Percentiles rank a stretch among this genome's conserved stretches.
Conservation (phyloP, 2,113 vertebrate species). For the Atherinomorus stipes region DNA sequence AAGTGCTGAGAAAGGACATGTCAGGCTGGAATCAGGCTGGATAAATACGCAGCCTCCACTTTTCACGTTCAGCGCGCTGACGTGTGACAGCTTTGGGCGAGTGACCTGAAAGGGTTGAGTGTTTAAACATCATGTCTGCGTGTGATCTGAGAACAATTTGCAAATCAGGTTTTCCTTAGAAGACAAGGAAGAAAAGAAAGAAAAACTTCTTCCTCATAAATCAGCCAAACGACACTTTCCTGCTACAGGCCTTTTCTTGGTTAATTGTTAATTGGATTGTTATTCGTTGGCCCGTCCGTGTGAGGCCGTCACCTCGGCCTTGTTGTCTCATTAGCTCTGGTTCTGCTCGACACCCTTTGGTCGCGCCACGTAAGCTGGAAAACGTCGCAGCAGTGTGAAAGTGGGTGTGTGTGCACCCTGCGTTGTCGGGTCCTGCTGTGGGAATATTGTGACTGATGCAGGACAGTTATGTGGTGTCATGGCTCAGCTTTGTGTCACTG, state of each 20-base stretch:
- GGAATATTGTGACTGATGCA: neutral
- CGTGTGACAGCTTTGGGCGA: constrained; percentile 44
- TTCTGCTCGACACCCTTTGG: constrained; percentile 69
- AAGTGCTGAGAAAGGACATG: constrained; percentile 20
- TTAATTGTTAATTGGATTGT: constrained; percentile 74
- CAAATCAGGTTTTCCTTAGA: constrained; percentile 40
- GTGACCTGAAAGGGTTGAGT: constrained; percentile 67
- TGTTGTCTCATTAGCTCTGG: constrained; percentile 50
- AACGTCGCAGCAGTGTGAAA: constrained; percentile 41
- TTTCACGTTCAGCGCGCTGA: constrained; percentile 60
- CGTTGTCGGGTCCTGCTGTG: constrained; percentile 14
- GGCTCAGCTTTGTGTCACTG: constrained; percentile 17
- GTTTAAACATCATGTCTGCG: constrained; percentile 64
- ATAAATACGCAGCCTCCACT: constrained; percentile 67
- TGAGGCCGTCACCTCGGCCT: constrained; percentile 59
- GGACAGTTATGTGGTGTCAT: neutral
- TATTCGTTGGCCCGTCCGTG: constrained; percentile 65
- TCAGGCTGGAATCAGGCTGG: constrained; percentile 55
- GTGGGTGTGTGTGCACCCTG: constrained; percentile 14
- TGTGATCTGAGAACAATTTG: constrained; percentile 77
- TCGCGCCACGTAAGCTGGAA: constrained; percentile 43
- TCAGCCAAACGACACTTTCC: constrained; percentile 68
- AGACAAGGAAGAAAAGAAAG: constrained; percentile 14
- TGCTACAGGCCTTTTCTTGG: constrained; percentile 15
- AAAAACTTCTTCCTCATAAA: constrained; percentile 56